Conservation (phyloP, 2,888 invertebrate species). For the Steinernema scapterisci region DNA sequence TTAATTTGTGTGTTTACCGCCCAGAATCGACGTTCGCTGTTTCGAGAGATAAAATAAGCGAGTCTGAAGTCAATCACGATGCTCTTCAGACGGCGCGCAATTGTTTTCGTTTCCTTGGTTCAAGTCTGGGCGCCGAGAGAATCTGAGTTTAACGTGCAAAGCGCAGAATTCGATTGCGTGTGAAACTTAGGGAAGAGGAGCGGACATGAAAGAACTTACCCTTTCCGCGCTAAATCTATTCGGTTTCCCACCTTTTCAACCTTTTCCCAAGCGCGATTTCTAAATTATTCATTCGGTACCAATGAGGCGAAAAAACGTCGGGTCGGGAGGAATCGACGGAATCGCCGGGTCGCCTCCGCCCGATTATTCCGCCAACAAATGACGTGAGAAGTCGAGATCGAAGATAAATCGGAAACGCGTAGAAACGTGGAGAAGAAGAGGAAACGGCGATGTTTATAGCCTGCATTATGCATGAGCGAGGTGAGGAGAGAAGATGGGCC, state of each 20-base stretch:
- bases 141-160: background rate
- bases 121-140: background rate
- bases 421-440: background rate
- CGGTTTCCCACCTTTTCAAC: no score
- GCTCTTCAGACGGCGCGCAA: background rate
- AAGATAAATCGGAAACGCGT: background rate
- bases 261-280: no score
- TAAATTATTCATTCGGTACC: background rate
- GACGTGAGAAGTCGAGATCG: conserved; percentile 13
- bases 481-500: no score
- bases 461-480: no score
- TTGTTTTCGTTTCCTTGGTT: background rate
- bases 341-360: background rate
- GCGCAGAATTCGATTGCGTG: background rate
- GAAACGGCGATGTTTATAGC: background rate
- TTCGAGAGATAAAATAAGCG: background rate
- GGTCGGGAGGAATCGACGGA: background rate
- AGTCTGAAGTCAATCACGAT: background rate
- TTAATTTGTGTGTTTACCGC: conserved; percentile 18
- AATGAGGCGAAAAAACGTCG: background rate
- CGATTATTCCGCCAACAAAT: conserved; percentile 29
- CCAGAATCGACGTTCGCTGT: background rate
- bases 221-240: no score
- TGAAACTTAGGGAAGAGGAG: no score
- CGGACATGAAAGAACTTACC: no score